Evolutionary conservation across 2,797 vertebrate species (phyloP).

Genomic region (Chrysocyon brachyurus): DNA sequence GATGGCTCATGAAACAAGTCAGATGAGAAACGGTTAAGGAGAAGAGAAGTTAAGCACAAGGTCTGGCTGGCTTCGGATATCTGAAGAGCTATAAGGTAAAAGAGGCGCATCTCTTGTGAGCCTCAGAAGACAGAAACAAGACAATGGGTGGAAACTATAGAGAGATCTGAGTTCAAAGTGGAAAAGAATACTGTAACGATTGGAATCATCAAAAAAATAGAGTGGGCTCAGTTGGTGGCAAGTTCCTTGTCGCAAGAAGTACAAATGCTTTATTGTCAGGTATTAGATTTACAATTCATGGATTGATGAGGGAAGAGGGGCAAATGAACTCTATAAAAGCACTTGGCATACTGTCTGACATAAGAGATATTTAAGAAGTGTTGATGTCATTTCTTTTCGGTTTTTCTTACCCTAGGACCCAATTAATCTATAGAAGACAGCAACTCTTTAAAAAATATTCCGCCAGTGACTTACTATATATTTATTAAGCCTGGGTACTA

Average conservation of each 20-base stretch:
- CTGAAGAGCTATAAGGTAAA: neutral
- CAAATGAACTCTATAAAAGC: neutral
- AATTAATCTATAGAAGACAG: neutral
- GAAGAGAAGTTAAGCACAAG: neutral
- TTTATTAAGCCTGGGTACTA: neutral
- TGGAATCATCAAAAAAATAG: neutral
- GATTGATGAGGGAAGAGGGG: neutral
- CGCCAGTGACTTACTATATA: neutral
- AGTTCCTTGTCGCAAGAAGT: neutral
- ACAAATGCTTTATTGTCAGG: neutral
- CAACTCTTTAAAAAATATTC: neutral
- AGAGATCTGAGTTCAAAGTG: neutral
- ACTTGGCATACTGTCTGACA: neutral
- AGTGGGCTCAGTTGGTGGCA: neutral
- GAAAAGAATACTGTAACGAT: neutral
- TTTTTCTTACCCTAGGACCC: neutral
- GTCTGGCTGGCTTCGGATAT: neutral
- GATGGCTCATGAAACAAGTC: neutral
- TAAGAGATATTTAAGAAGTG: neutral
- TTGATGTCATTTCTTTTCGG: neutral
- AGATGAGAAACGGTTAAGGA: neutral
- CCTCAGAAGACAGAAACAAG: conserved; percentile 21
- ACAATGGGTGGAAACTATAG: neutral
- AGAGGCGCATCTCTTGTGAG: neutral
- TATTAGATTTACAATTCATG: neutral